Evolutionary conservation across 2,888 invertebrate genomes (phyloP).

Genomic region (Leptopilina drosophilae): DNA sequence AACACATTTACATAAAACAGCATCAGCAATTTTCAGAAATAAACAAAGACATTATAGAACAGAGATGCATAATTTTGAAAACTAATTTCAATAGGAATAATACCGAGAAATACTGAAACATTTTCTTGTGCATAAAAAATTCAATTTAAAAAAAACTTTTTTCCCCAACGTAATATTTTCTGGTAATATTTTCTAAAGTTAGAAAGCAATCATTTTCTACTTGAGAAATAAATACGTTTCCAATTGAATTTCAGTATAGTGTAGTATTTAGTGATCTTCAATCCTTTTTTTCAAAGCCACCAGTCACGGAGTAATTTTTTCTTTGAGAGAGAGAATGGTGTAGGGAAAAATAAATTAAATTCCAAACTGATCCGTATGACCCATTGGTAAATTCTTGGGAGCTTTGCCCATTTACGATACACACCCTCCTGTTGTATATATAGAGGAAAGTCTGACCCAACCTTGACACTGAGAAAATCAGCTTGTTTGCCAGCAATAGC

Average conservation of each 20-base stretch:
- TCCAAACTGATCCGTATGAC: not conserved
- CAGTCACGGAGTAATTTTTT: not conserved
- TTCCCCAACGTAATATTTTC: too few relatives aligned
- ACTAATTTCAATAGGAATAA: too few relatives aligned
- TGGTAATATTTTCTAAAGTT: too few relatives aligned
- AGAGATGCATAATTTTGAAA: too few relatives aligned
- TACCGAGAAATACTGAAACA: too few relatives aligned
- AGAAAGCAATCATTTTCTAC: not conserved
- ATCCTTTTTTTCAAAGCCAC: not conserved
- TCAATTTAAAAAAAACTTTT: too few relatives aligned
- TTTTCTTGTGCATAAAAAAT: too few relatives aligned
- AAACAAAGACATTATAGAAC: too few relatives aligned
- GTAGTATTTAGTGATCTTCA: not conserved
- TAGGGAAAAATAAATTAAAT: not conserved
- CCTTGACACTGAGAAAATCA: slow-evolving; percentile 69
- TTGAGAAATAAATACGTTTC: not conserved
- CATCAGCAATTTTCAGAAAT: too few relatives aligned
- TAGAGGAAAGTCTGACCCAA: slow-evolving; percentile 59
- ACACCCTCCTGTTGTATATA: slow-evolving; percentile 26
- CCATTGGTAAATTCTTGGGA: slow-evolving; percentile 18
- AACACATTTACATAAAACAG: too few relatives aligned
- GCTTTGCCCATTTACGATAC: not conserved
- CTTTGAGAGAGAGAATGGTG: not conserved
- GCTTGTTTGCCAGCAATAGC: slow-evolving; percentile 52
- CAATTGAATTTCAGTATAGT: not conserved